Evolutionary conservation across 2,888 invertebrate genomes (phyloP).

Genomic region (Caenorhabditis imperialis): DNA sequence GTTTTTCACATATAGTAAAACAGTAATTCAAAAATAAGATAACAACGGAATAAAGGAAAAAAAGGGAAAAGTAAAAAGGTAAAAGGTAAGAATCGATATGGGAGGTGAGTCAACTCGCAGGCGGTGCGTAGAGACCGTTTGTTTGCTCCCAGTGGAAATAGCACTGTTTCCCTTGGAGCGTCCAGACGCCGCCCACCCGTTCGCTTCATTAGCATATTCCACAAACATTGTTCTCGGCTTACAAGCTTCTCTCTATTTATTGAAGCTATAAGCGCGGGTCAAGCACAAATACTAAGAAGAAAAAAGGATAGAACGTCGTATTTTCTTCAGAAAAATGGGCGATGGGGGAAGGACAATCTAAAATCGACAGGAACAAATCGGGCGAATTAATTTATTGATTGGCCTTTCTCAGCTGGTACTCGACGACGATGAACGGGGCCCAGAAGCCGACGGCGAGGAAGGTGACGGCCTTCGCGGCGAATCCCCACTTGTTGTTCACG

Average conservation of each 20-base stretch:
- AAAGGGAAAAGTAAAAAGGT: conserved; percentile 4
- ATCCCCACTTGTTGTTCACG: conserved; percentile 69
- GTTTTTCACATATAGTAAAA: too few species aligned
- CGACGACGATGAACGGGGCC: conserved; percentile 72
- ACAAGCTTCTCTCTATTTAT: conserved; percentile 47
- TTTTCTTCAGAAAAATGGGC: too few species aligned
- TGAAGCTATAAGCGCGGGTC: conserved; percentile 26
- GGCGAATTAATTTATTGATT: conserved; percentile 58
- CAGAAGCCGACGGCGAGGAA: conserved; percentile 73
- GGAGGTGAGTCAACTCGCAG: conserved; percentile 39
- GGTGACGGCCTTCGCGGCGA: conserved; percentile 67
- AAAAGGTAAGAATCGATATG: conserved; percentile 36
- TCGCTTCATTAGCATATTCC: conserved; percentile 53
- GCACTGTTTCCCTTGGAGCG: conserved; percentile 17
- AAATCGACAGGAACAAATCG: conserved; percentile 20
- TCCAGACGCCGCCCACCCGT: conserved; percentile 24
- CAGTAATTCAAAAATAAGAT: too few species aligned
- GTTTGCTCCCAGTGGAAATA: conserved; percentile 42
- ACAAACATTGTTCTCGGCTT: conserved; percentile 45
- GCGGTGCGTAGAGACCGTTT: conserved; percentile 42
- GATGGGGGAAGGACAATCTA: too few species aligned
- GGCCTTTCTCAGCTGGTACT: conserved; percentile 75
- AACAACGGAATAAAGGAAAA: too few species aligned
- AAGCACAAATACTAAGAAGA: conserved; percentile 32
- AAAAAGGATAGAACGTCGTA: too few species aligned